A percentile compares a stretch with the other conserved stretches of the same genome.
Conservation (phyloP, 1,140 invertebrate genomes). For the Coptotermes formosanus region DNA sequence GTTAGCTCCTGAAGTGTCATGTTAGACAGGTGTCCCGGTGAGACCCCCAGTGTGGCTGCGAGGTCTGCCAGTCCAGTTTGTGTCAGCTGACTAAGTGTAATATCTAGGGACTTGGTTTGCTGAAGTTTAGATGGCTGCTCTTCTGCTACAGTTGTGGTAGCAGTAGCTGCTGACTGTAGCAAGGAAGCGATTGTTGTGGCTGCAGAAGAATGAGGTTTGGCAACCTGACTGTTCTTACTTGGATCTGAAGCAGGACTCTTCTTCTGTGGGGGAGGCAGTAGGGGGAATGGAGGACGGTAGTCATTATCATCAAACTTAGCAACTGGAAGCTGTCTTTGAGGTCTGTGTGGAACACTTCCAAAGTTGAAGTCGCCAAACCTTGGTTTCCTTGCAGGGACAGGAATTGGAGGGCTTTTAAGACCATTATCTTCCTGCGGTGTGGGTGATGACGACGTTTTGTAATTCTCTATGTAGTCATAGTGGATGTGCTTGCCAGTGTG, state of each 20-base stretch:
- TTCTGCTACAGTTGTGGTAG: slow-evolving; percentile 38
- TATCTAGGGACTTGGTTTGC: slow-evolving; percentile 55
- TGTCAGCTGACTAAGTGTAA: slow-evolving; percentile 77
- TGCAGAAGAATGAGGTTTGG: slow-evolving; percentile 40
- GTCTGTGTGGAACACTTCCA: slow-evolving; percentile 45
- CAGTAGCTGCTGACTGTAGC: slow-evolving; percentile 54
- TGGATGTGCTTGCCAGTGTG: slow-evolving; percentile 57
- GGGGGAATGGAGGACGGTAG: slow-evolving; percentile 40
- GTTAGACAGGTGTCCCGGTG: slow-evolving; percentile 71
- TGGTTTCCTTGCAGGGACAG: slow-evolving; percentile 48
- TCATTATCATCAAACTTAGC: slow-evolving; percentile 4
- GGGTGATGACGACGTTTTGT: slow-evolving; percentile 48
- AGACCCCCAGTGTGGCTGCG: slow-evolving; percentile 71
- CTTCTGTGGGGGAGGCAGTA: slow-evolving; percentile 48
- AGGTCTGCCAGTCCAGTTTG: slow-evolving; percentile 76
- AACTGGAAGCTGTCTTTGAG: slow-evolving; percentile 43
- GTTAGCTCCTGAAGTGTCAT: slow-evolving; percentile 83
- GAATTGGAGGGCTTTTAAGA: slow-evolving; percentile 33
- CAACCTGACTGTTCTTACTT: slow-evolving; percentile 28
- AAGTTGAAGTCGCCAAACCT: slow-evolving; percentile 55
- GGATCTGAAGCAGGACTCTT: slow-evolving; percentile 37
- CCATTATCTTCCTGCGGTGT: slow-evolving; percentile 10
- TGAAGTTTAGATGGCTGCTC: slow-evolving; percentile 36
- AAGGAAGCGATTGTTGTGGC: slow-evolving; percentile 37
- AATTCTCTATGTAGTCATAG: slow-evolving; percentile 61